Percentiles rank a stretch among this genome's conserved stretches.
Evolutionary conservation across 2,888 invertebrate species (phyloP).

Genomic region (Cheilosia impressa): DNA sequence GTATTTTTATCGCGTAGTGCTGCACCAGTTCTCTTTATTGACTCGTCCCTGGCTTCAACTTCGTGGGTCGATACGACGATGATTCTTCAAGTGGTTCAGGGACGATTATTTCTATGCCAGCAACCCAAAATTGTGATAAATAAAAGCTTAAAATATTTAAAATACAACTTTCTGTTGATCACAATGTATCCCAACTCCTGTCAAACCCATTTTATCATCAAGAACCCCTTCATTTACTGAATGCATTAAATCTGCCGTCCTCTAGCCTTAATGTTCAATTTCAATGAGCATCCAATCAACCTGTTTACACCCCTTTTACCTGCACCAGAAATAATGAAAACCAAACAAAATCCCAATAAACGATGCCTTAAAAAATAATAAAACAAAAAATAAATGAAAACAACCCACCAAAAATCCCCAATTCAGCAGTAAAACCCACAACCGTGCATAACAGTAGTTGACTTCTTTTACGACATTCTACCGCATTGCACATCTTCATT

Average conservation of each 20-base stretch:
- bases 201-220: no score
- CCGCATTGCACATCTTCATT: constrained; percentile 67
- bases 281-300: constrained; percentile 20
- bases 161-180: no score
- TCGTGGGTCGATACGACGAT: no score
- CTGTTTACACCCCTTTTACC: not conserved
- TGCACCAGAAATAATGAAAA: constrained; percentile 3
- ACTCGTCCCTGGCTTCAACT: no score
- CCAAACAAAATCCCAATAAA: constrained; percentile 53
- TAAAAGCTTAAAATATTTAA: no score
- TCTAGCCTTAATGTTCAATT: constrained; percentile 1
- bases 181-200: no score
- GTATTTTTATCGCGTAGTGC: no score
- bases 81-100: no score
- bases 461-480: constrained; percentile 72
- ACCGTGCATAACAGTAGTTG: constrained; percentile 38
- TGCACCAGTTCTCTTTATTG: no score
- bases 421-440: constrained; percentile 49
- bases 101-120: no score
- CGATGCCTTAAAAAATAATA: constrained; percentile 69
- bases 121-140: no score
- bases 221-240: not conserved
- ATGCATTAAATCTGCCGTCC: not conserved
- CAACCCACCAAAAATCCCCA: constrained; percentile 52
- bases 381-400: constrained; percentile 30